phyloP scores from a whole-genome alignment of 2,888 invertebrate genomes.

The Caenorhabditis japonica region DNA sequence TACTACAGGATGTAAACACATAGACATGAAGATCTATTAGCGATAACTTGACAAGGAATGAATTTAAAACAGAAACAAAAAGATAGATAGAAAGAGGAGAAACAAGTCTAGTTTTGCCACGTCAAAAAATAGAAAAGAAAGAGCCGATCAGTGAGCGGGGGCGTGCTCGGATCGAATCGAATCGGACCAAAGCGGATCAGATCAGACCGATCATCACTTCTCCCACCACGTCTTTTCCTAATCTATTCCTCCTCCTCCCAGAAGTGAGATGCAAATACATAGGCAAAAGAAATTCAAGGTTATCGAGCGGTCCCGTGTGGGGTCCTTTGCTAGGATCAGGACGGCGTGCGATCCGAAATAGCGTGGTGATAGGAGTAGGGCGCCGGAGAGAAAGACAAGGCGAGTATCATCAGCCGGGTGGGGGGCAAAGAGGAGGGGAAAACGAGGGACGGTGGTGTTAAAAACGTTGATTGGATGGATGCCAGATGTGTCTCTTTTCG shows the following conservation, averaged over 20 bases:
- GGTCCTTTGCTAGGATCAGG: too few species aligned
- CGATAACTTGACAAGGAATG: slow-evolving; percentile 19
- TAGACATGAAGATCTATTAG: slow-evolving; percentile 11
- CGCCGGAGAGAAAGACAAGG: neutral
- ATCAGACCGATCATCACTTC: neutral
- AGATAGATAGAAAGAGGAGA: neutral
- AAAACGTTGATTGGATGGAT: slow-evolving; percentile 52
- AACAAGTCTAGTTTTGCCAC: neutral
- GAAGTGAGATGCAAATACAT: slow-evolving; percentile 19
- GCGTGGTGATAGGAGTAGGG: slow-evolving; percentile 17
- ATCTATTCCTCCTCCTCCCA: neutral
- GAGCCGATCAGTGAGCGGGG: slow-evolving; percentile 6
- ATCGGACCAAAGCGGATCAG: too few species aligned
- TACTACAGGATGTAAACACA: slow-evolving; percentile 18
- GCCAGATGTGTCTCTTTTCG: slow-evolving; percentile 42
- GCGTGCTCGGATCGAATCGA: too few species aligned
- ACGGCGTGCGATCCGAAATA: too few species aligned
- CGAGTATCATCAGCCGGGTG: slow-evolving; percentile 33
- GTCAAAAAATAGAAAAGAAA: neutral
- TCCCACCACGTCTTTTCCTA: too few species aligned
- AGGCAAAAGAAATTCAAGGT: slow-evolving; percentile 37
- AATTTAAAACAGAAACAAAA: too few species aligned
- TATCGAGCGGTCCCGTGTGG: slow-evolving; percentile 38
- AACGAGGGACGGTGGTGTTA: slow-evolving; percentile 42
- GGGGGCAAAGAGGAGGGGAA: neutral